Conservation (phyloP, 1,140 invertebrate species). For the Camponotus floridanus region DNA sequence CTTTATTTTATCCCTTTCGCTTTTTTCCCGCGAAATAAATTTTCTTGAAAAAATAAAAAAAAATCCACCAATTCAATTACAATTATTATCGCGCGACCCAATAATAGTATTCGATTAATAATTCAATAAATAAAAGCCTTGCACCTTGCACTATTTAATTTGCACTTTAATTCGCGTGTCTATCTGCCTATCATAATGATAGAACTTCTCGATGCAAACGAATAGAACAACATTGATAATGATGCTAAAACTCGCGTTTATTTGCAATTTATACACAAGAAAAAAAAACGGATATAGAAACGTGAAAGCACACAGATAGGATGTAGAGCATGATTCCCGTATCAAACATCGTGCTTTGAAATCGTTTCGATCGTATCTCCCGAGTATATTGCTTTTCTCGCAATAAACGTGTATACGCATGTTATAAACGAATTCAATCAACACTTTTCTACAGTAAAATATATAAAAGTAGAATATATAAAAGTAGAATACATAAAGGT, state of each 20-base stretch:
- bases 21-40: conserved; percentile 20
- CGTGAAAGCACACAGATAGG: background rate
- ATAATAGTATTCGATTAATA: background rate
- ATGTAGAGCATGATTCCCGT: background rate
- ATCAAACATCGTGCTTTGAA: conserved; percentile 11
- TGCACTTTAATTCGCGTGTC: conserved; percentile 21
- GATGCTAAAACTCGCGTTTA: conserved; percentile 6
- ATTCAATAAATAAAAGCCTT: conserved; percentile 13
- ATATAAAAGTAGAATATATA: background rate
- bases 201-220: background rate
- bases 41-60: background rate
- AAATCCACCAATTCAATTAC: background rate
- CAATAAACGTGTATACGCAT: background rate
- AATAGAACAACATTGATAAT: conserved; percentile 42
- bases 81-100: background rate
- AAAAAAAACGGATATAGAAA: background rate
- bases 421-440: conserved; percentile 22
- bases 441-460: background rate
- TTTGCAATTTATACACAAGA: background rate
- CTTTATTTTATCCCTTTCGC: background rate
- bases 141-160: background rate
- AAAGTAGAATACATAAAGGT: background rate
- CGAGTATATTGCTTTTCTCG: conserved; percentile 6
- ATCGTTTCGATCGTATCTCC: background rate
- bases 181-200: background rate